These are phyloP conservation scores for Sylvia atricapilla DNA, from an alignment of 2,113 vertebrate species.

Conservation along the genomic window DNA sequence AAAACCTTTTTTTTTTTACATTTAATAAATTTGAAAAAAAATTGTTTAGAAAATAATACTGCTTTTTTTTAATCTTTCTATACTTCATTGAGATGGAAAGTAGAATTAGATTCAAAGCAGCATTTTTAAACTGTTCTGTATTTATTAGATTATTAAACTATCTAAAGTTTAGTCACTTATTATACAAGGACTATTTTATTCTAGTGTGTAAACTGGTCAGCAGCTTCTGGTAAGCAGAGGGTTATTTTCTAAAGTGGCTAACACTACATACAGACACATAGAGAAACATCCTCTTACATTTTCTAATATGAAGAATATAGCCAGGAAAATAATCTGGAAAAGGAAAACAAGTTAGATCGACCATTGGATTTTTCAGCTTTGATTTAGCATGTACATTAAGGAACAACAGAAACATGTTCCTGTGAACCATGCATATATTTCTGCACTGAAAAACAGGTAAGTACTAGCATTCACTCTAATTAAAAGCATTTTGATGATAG, in stretches of 20 bases:
- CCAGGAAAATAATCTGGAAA: background rate
- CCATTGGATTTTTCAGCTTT: background rate
- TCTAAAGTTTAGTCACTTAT: background rate
- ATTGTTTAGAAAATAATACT: background rate
- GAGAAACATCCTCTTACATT: background rate
- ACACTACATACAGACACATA: background rate
- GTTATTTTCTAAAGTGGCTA: background rate
- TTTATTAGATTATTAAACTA: background rate
- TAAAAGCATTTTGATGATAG: conserved; percentile 7
- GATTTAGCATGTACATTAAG: background rate
- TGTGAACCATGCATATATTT: background rate
- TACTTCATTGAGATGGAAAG: background rate
- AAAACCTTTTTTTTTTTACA: background rate
- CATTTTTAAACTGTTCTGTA: background rate
- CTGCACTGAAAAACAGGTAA: background rate
- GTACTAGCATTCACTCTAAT: background rate
- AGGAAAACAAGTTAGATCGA: background rate
- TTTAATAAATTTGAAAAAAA: background rate
- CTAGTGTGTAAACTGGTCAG: background rate
- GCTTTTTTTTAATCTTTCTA: background rate
- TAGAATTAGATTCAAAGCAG: background rate
- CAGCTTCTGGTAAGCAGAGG: background rate
- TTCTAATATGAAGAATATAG: background rate
- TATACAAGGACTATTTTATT: background rate
- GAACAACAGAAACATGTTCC: background rate